phyloP scores from a whole-genome alignment of 2,797 vertebrate species.

The Taeniopygia guttata region DNA sequence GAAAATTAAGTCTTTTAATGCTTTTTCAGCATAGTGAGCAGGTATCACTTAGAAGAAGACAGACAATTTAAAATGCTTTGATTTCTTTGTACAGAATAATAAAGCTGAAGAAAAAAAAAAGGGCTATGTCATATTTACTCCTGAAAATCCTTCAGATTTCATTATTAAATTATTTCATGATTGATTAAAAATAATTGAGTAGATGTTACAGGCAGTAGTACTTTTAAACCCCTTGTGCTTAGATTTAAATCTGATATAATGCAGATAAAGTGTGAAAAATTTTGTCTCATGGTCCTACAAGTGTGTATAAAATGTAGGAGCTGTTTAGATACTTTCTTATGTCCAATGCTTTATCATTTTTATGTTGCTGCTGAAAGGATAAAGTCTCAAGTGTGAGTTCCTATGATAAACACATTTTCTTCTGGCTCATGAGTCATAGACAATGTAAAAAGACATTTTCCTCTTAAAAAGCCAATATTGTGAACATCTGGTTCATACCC shows the following conservation, averaged over 20 bases:
- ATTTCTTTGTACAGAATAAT: background rate
- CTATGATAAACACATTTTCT: constrained; percentile 60
- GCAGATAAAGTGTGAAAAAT: constrained; percentile 40
- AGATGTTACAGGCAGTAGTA: constrained; percentile 14
- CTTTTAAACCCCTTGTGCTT: constrained; percentile 25
- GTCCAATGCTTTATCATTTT: constrained; percentile 24
- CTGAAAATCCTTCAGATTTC: constrained; percentile 1
- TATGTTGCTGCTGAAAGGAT: constrained; percentile 66
- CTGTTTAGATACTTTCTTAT: background rate
- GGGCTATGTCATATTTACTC: background rate
- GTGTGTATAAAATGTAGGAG: constrained; percentile 27
- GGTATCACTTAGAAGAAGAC: background rate
- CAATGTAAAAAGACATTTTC: constrained; percentile 66
- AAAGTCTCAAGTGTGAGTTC: constrained; percentile 38
- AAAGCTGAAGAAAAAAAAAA: background rate
- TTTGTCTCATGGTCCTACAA: constrained; percentile 14
- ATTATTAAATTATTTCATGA: background rate
- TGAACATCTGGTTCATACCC: constrained; percentile 77
- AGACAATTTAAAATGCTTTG: background rate
- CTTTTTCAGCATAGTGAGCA: background rate
- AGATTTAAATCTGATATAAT: constrained; percentile 54
- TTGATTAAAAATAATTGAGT: constrained; percentile 36
- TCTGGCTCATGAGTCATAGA: constrained; percentile 49
- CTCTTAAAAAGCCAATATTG: constrained; percentile 62
- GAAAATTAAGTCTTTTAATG: constrained; percentile 23